Conservation (phyloP, 2,113 vertebrate species). For the Lucifuga dentata region DNA sequence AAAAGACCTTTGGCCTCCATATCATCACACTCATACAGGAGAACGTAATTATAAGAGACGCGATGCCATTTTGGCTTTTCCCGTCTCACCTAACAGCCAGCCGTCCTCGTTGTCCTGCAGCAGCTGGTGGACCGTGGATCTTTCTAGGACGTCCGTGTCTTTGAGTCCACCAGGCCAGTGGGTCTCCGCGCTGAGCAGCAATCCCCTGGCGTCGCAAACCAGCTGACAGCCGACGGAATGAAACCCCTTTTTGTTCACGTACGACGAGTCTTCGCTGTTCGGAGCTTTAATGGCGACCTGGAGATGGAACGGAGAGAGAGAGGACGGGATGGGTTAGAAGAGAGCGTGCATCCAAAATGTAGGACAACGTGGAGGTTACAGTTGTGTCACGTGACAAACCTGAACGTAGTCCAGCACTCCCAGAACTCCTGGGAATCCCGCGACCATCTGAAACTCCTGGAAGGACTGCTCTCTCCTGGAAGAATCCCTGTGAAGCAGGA, state of each 20-base stretch:
- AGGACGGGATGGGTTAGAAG: not conserved
- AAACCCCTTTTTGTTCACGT: slow-evolving; percentile 92
- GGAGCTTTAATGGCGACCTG: slow-evolving; percentile 96
- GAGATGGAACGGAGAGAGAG: not conserved
- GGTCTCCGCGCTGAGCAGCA: slow-evolving; percentile 90
- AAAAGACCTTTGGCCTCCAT: too few species aligned
- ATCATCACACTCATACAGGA: too few species aligned
- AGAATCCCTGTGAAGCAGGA: slow-evolving; percentile 83
- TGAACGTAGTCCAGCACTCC: slow-evolving; percentile 92
- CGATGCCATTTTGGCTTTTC: too few species aligned
- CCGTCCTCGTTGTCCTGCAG: slow-evolving; percentile 85
- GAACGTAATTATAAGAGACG: too few species aligned
- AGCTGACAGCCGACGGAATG: slow-evolving; percentile 96
- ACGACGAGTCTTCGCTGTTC: slow-evolving; percentile 93
- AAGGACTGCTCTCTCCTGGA: slow-evolving; percentile 84
- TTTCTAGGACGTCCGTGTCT: slow-evolving; percentile 85
- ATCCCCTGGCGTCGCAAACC: slow-evolving; percentile 91
- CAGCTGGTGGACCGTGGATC: slow-evolving; percentile 84
- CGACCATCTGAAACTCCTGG: slow-evolving; percentile 90
- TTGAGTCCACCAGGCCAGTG: slow-evolving; percentile 91
- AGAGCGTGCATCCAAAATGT: too few species aligned
- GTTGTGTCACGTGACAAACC: slow-evolving; percentile 28
- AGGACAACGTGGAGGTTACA: too few species aligned
- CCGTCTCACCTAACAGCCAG: slow-evolving; percentile 92
- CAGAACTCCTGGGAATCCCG: slow-evolving; percentile 91